Base-by-base conservation (phyloP, 2,113 vertebrate species). In the Phylloscopus trochiloides region DNA sequence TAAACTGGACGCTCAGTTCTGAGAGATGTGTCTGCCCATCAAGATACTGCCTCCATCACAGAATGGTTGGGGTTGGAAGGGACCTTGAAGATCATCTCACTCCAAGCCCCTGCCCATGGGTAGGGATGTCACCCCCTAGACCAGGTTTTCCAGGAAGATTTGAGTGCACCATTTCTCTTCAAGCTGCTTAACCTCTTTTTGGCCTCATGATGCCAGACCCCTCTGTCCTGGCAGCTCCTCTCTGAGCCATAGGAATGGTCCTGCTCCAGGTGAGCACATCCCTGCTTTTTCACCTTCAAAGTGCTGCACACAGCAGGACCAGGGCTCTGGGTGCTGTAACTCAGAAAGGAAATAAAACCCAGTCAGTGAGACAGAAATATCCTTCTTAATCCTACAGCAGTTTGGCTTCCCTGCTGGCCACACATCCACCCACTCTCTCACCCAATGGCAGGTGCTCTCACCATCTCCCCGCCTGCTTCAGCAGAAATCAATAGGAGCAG, bases 331-430 rank as follows among this genome's bases (percentile, higher is more conserved):
- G 4, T 4, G 45, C 14, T 74, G 40, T 31, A 86, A 24, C 95
- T 91, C 92, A 48, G 70, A 97, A 96, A 90, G 92, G 95, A 96
- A 94, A 96, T 89, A 65, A 93, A 79, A 62, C 29, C 48, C 63
- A 18, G 87, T 24, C 91, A 88, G 70, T 3, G 8, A 0, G 78
- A 92, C 97, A 90, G 91, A 97, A 97, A 97, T 97, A 97, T 88
- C 95, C 78, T 75, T 8, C 92, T 84, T 97, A 97, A 97, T 97
- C 97, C 96, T 66, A 0, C 72, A 54, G 94, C 63, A 66, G 71
- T 66, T 90, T 82, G 28, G 89, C 85, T 92, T 92, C 78, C 48
- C 51, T 5, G 7, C 74, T 45, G 84, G 91, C 58, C 81, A 73
- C 90, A 75, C 79, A 83, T 14, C 96, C 94, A 96, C 94, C 94